phyloP scores from a whole-genome alignment of 2,113 vertebrate species.

The Dasyornis broadbenti region DNA sequence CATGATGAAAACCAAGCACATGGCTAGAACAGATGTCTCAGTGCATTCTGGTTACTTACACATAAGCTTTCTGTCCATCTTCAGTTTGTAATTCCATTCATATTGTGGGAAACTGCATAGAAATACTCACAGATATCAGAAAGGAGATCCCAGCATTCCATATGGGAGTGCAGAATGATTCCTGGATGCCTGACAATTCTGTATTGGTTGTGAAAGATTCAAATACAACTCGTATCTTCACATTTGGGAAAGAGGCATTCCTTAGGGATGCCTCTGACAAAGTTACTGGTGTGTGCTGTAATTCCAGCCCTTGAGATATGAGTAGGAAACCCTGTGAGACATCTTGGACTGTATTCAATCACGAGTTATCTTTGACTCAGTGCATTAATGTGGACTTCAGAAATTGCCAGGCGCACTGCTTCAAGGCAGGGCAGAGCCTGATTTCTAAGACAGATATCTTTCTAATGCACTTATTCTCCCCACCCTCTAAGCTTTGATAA shows the following conservation, averaged over 20 bases:
- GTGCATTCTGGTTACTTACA: neutral
- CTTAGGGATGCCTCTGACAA: neutral
- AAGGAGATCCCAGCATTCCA: neutral
- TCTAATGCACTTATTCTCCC: neutral
- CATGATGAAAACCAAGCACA: neutral
- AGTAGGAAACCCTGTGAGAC: neutral
- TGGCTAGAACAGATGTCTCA: accelerated
- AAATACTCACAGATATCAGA: neutral
- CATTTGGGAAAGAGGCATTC: neutral
- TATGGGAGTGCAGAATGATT: neutral
- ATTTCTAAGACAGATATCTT: neutral
- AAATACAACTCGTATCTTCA: neutral
- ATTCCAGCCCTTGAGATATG: neutral
- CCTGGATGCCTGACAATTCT: neutral
- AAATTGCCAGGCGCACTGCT: neutral
- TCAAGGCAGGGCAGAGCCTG: neutral
- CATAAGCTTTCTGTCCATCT: neutral
- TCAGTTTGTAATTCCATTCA: neutral
- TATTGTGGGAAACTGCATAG: neutral
- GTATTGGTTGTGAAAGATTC: neutral
- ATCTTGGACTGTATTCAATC: neutral
- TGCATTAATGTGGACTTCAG: neutral
- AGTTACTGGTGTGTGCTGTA: neutral
- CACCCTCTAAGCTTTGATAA: neutral
- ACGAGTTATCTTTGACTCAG: neutral